These are phyloP conservation scores for Mesocricetus auratus DNA, from an alignment of 2,113 vertebrate species.

Conservation along the genomic window DNA sequence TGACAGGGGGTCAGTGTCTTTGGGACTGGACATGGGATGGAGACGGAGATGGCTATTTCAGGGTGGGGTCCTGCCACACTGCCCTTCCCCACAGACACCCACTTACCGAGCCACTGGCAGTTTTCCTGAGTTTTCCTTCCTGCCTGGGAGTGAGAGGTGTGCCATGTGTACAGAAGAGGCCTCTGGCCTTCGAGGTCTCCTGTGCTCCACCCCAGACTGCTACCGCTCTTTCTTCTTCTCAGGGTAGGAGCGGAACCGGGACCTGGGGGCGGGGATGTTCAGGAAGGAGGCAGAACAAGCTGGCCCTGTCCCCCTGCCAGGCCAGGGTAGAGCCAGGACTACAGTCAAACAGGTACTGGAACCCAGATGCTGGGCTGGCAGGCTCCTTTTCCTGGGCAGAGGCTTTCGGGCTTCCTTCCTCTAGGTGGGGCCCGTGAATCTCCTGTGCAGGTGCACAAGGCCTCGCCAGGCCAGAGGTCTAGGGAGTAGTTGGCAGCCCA, in stretches of 20 bases:
- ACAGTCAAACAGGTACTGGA: slow-evolving; percentile 77
- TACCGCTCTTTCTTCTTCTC: neutral
- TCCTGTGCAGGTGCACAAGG: neutral
- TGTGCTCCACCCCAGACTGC: neutral
- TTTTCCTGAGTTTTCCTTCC: slow-evolving; percentile 50
- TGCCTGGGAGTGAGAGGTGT: slow-evolving; percentile 66
- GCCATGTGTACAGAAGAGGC: neutral
- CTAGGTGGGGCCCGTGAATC: neutral
- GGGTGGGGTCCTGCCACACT: neutral
- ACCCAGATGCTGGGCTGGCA: slow-evolving; percentile 70
- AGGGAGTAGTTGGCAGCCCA: accelerated
- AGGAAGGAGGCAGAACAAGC: slow-evolving; percentile 82
- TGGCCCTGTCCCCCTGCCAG: slow-evolving; percentile 79
- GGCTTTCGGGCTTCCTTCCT: neutral
- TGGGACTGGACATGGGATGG: neutral
- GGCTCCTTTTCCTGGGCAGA: neutral
- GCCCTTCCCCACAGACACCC: neutral
- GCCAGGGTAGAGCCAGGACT: slow-evolving; percentile 64
- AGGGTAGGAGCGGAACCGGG: neutral
- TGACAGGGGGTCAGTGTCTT: too few species aligned
- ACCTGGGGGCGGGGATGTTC: neutral
- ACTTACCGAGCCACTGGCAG: neutral
- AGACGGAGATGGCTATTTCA: neutral
- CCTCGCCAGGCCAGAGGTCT: neutral
- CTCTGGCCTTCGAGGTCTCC: neutral